Percentiles rank a stretch among this genome's conserved stretches.
Evolutionary conservation across 2,797 vertebrate genomes (phyloP).

Genomic region (Neosalanx taihuensis): DNA sequence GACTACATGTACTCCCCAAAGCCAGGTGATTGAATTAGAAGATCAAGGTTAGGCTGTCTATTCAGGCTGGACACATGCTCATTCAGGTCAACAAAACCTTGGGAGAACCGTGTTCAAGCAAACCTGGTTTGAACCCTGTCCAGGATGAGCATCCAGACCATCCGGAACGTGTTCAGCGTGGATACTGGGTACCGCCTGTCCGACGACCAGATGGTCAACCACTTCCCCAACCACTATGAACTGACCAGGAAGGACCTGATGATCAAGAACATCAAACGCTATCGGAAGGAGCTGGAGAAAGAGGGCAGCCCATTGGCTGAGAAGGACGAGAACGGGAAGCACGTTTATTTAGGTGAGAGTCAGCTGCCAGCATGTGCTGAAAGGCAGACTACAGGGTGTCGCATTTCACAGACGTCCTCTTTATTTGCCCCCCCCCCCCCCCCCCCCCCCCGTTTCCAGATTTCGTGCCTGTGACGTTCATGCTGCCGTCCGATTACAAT

Average conservation of each 20-base stretch:
- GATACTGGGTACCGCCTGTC: constrained; percentile 93
- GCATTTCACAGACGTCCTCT: background rate
- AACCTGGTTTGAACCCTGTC: background rate
- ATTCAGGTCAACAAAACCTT: background rate
- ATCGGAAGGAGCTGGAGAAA: constrained; percentile 94
- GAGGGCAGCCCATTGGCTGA: constrained; percentile 91
- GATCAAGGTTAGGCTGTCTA: background rate
- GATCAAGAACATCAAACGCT: constrained; percentile 98
- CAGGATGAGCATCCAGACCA: constrained; percentile 99
- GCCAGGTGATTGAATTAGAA: no score
- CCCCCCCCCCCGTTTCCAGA: constrained; percentile 66
- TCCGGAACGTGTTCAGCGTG: constrained; percentile 94
- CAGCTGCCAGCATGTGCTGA: no score
- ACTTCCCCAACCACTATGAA: constrained; percentile 98
- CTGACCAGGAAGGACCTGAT: constrained; percentile 96
- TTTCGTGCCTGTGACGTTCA: constrained; percentile 97
- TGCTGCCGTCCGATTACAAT: constrained; percentile 97
- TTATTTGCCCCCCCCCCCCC: background rate
- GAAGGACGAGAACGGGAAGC: constrained; percentile 96
- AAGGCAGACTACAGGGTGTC: background rate
- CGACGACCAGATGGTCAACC: constrained; percentile 98
- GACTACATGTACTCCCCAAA: no score
- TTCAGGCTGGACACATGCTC: background rate
- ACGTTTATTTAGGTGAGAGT: constrained; percentile 85
- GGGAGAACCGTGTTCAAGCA: background rate